Base-by-base conservation (phyloP, 2,888 invertebrate genomes). In the Aspidiotus destructor region DNA sequence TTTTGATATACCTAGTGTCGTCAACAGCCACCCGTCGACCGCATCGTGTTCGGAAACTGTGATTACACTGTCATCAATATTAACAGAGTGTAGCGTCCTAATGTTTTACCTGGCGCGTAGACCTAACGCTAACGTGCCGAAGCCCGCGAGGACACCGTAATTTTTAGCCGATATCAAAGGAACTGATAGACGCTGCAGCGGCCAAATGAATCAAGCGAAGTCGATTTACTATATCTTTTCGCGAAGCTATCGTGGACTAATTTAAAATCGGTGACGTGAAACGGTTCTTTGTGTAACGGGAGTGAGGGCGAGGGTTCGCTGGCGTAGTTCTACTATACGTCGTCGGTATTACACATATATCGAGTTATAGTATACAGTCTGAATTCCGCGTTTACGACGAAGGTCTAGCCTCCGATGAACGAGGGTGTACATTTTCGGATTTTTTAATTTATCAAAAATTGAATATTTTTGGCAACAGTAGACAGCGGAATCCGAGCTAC, bases 31-130 rank as follows among this genome's bases (percentile, higher is more conserved):
- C 57, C 57, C 57, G 57, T 16, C 57, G 57, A 17, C 17, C 15
- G 17, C 17, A 57, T 17, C 17, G 57, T 17, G 15, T 57, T n/a
- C 17, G 16, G 16, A 57, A 57, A 57, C 10, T 57, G 15, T 57
- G 57, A 57, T 57, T 57, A 57, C 57, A 57, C 57, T 28, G 57
- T 57, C 57, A 57, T 57, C 57, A 57, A 16, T 57, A 57, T 57
- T 57, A 57, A 57, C 57, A 17, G 57, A n/a, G 28, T 28, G 28
- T 28, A 28, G 28, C 57, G 10, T 57, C 15, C 15, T n/a, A 57
- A 16, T n/a, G 57, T 17, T 57, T 57, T 57, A 57, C 15, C 57
- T 17, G 57, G 17, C 10, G 10, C 10, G 17, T 17, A 57, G 15
- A 16, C 52, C 13, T 52, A n/a, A 52, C 13, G 52, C 13, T 52